Conservation (phyloP, 2,888 invertebrate species). For the Crematogaster levior region DNA sequence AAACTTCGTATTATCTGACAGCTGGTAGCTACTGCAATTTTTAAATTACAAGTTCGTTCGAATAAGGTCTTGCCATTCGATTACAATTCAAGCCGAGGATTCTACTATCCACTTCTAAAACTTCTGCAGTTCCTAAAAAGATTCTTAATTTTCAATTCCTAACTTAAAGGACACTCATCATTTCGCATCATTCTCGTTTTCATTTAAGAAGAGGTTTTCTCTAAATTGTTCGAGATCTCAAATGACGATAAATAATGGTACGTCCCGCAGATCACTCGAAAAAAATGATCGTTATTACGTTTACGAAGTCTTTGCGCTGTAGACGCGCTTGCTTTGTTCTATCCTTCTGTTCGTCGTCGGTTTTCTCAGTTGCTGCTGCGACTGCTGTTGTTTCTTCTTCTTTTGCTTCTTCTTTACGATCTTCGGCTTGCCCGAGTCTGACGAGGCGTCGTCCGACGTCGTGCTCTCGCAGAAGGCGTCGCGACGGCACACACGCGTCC, state of each 20-base stretch:
- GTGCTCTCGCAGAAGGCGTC: conserved; percentile 73
- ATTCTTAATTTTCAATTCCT: not conserved
- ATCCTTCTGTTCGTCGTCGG: conserved; percentile 66
- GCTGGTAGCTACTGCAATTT: not conserved
- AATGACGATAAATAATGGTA: not conserved
- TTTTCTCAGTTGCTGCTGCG: conserved; percentile 62
- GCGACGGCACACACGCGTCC: not conserved
- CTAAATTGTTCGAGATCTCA: not conserved
- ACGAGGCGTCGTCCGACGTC: conserved; percentile 76
- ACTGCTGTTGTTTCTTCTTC: conserved; percentile 72
- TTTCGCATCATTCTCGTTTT: not conserved
- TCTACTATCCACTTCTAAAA: not conserved
- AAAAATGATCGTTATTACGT: conserved; percentile 15
- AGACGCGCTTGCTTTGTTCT: conserved; percentile 73
- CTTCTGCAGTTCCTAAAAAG: not conserved
- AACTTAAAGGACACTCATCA: not conserved
- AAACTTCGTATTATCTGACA: not conserved
- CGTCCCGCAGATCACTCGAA: not conserved
- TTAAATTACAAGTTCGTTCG: not conserved
- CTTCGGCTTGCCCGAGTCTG: conserved; percentile 66
- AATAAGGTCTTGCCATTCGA: not conserved
- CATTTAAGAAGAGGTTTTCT: not conserved
- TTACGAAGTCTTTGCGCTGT: conserved; percentile 70
- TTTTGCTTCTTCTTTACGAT: conserved; percentile 74
- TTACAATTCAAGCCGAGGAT: not conserved